phyloP scores from a whole-genome alignment of 2,113 vertebrate genomes.

The Chaetura pelagica region DNA sequence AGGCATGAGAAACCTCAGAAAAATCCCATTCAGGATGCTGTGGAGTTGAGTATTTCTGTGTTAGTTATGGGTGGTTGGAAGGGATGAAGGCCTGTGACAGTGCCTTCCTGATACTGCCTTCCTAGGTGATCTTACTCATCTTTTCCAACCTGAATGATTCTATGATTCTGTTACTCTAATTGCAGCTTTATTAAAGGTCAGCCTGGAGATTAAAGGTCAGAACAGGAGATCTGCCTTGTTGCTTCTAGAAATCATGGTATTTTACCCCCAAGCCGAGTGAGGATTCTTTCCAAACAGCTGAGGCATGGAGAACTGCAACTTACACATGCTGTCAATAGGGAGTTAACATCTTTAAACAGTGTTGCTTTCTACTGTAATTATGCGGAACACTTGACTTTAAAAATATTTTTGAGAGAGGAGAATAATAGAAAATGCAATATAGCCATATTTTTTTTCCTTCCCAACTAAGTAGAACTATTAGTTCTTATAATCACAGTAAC shows the following conservation, averaged over 20 bases:
- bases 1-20: neutral
- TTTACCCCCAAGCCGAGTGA: neutral
- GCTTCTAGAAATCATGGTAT: neutral
- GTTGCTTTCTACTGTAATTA: neutral
- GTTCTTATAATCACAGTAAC: neutral
- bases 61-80: neutral
- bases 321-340: neutral
- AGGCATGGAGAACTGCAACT: neutral
- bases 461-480: neutral
- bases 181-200: neutral
- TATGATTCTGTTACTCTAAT: neutral
- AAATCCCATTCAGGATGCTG: neutral
- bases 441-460: neutral
- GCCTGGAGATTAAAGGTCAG: neutral
- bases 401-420: neutral
- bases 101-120: neutral
- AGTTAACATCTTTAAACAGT: neutral
- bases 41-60: neutral
- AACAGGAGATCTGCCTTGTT: neutral
- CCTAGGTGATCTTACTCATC: too few relatives aligned
- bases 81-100: neutral
- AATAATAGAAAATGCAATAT: neutral
- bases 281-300: neutral
- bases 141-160: too few relatives aligned
- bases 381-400: neutral